These are phyloP conservation scores for Regulus satrapa DNA, from an alignment of 2,113 vertebrate genomes.

Conservation along the genomic window DNA sequence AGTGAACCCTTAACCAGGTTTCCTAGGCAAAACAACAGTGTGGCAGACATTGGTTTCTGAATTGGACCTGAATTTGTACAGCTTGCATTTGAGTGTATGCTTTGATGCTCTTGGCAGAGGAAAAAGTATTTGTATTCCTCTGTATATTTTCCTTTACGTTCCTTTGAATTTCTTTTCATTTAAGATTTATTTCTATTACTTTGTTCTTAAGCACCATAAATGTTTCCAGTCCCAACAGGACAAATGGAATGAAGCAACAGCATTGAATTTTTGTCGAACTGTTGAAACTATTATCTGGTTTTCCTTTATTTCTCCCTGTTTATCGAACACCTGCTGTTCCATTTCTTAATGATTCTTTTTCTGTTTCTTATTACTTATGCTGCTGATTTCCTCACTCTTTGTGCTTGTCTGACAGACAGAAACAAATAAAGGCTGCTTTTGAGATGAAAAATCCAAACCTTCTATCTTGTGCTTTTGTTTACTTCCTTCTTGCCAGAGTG, in stretches of 20 bases:
- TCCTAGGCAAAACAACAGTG: background rate
- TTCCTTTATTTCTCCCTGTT: background rate
- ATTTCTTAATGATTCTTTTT: background rate
- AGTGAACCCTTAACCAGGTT: background rate
- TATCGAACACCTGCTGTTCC: conserved; percentile 7
- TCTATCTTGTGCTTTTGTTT: conserved; percentile 7
- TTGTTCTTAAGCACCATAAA: background rate
- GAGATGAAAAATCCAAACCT: background rate
- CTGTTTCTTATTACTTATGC: background rate
- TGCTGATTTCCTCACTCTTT: conserved; percentile 4
- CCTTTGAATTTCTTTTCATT: background rate
- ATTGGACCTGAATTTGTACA: background rate
- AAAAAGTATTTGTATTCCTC: background rate
- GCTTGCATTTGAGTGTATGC: background rate
- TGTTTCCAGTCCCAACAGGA: background rate
- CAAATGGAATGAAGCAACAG: background rate
- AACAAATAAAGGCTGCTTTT: conserved; percentile 20
- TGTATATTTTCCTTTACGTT: background rate
- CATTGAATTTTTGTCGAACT: background rate
- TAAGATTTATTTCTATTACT: background rate
- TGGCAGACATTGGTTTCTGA: background rate
- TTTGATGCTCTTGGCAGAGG: background rate
- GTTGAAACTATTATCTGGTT: background rate
- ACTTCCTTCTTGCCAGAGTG: background rate
- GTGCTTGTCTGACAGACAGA: background rate